phyloP scores from a whole-genome alignment of 2,113 vertebrate species.

The Melanerpes aurifrons region DNA sequence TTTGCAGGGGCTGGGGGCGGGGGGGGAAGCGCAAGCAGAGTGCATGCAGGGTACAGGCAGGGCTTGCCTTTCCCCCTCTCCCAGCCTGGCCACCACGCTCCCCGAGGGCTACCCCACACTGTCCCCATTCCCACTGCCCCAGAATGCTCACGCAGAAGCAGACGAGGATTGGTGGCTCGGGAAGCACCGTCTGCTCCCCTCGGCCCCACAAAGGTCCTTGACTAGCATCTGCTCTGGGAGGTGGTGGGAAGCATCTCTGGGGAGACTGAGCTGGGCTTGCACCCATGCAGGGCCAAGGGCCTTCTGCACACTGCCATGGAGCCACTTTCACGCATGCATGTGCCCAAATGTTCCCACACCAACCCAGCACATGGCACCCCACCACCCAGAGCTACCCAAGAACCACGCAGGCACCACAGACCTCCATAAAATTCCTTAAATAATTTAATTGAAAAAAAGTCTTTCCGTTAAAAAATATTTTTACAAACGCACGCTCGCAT shows the following conservation, averaged over 20 bases:
- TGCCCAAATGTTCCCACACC: neutral
- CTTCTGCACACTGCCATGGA: neutral
- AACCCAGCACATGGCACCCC: neutral
- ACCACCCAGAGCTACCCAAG: neutral
- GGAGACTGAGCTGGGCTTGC: neutral
- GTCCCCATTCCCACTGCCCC: neutral
- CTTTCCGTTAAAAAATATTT: slow-evolving; percentile 89
- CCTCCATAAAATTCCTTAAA: slow-evolving; percentile 85
- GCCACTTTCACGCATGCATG: neutral
- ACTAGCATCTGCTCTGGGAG: neutral
- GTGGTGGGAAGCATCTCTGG: neutral
- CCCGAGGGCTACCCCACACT: neutral
- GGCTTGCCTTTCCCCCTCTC: neutral
- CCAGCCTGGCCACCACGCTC: neutral
- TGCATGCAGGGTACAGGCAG: neutral
- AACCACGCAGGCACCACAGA: neutral
- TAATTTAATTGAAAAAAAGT: slow-evolving; percentile 93
- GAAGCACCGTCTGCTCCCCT: neutral
- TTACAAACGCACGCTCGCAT: slow-evolving; percentile 85
- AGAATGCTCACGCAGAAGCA: fast-evolving
- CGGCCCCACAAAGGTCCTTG: neutral
- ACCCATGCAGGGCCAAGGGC: fast-evolving
- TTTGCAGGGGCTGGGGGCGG: neutral
- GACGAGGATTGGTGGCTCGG: fast-evolving
- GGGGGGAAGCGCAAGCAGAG: neutral